phyloP scores from a whole-genome alignment of 2,113 vertebrate species.

The Notechis scutatus region DNA sequence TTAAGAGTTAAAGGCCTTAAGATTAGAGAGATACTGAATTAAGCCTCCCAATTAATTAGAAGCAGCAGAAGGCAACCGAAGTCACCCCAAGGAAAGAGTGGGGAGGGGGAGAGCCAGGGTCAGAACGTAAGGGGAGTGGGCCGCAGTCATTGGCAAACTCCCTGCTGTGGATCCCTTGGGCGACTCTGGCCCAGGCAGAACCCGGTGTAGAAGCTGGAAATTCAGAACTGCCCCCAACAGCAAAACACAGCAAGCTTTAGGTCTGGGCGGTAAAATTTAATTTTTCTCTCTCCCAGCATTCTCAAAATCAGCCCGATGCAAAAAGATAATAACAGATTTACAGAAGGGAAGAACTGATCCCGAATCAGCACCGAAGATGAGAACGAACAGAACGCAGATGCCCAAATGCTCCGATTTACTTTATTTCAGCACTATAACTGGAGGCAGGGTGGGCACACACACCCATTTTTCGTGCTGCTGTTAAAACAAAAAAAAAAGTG shows the following conservation, averaged over 20 bases:
- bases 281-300: accelerated
- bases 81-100: neutral
- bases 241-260: neutral
- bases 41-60: neutral
- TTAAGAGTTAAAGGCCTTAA: neutral
- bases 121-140: neutral
- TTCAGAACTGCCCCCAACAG: neutral
- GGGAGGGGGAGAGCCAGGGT: neutral
- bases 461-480: neutral
- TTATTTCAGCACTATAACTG: neutral
- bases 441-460: too few species aligned
- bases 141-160: neutral
- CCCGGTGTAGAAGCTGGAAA: neutral
- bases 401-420: neutral
- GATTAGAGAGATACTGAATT: neutral
- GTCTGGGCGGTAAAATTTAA: neutral
- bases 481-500: neutral
- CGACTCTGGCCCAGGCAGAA: neutral
- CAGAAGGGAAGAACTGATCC: neutral
- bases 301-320: neutral
- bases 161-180: neutral
- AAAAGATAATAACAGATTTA: neutral
- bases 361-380: neutral
- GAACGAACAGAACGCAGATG: neutral
- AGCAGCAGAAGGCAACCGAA: neutral